Conservation (phyloP, 2,113 vertebrate species). For the Cynoglossus semilaevis region DNA sequence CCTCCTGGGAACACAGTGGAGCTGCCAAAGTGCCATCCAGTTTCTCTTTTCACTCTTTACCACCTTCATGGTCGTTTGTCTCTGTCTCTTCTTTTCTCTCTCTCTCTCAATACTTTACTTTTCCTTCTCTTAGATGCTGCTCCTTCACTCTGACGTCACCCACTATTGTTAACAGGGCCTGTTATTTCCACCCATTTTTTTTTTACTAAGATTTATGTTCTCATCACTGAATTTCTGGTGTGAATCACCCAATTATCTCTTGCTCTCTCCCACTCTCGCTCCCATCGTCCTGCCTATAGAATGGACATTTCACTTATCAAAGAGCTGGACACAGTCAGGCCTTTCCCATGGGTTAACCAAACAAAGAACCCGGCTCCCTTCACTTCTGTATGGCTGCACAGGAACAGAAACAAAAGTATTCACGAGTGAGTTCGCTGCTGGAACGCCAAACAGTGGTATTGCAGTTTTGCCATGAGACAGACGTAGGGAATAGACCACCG, state of each 20-base stretch:
- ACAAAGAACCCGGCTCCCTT: constrained; percentile 67
- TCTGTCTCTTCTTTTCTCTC: constrained; percentile 31
- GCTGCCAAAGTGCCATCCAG: constrained; percentile 76
- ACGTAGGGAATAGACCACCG: not conserved
- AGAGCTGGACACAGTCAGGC: constrained; percentile 55
- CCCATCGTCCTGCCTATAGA: constrained; percentile 46
- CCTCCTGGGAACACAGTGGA: constrained; percentile 76
- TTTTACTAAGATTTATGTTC: constrained; percentile 6
- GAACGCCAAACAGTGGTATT: constrained; percentile 36
- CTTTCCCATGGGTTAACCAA: constrained; percentile 69
- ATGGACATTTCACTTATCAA: constrained; percentile 59
- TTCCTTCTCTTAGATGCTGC: constrained; percentile 13
- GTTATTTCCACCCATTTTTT: constrained; percentile 1
- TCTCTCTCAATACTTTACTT: constrained; percentile 1
- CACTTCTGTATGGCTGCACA: constrained; percentile 72
- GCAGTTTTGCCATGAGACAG: constrained; percentile 21
- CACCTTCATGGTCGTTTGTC: constrained; percentile 41
- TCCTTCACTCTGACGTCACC: constrained; percentile 10
- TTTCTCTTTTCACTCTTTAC: constrained; percentile 62
- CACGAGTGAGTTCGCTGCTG: constrained; percentile 41
- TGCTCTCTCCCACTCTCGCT: constrained; percentile 6
- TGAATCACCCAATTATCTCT: constrained; percentile 45
- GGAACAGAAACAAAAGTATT: constrained; percentile 69
- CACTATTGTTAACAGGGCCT: not conserved
- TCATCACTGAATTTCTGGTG: constrained; percentile 24